Evolutionary conservation across 1,140 invertebrate genomes (phyloP).

Genomic region (Ladona fulva): DNA sequence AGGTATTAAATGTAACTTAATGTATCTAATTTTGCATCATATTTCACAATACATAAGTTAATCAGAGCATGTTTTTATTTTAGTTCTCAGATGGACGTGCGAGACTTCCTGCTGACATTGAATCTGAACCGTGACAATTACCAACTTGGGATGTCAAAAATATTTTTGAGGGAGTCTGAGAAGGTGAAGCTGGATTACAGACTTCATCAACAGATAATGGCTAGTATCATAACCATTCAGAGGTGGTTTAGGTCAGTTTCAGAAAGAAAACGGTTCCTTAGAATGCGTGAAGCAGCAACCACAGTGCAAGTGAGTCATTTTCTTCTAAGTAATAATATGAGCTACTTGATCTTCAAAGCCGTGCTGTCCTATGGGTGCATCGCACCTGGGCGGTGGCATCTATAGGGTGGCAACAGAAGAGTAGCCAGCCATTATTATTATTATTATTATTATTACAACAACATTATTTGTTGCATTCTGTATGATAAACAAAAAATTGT

Average conservation of each 20-base stretch:
- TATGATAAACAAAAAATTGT: too few relatives aligned
- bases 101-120: conserved; percentile 66
- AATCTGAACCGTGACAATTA: conserved; percentile 82
- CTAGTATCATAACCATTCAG: conserved; percentile 83
- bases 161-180: conserved; percentile 89
- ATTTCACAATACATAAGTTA: neutral
- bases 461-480: too few relatives aligned
- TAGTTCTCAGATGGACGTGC: conserved; percentile 67
- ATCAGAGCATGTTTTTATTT: conserved; percentile 21
- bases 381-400: too few relatives aligned
- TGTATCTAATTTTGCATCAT: neutral
- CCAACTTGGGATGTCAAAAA: conserved; percentile 82
- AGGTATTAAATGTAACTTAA: conserved; percentile 34
- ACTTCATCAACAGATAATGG: conserved; percentile 88
- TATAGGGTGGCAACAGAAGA: too few relatives aligned
- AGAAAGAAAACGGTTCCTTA: conserved; percentile 65
- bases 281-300: conserved; percentile 60
- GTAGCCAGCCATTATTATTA: too few relatives aligned
- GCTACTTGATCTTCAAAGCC: too few relatives aligned
- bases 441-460: too few relatives aligned
- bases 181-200: conserved; percentile 85
- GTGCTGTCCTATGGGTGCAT: too few relatives aligned
- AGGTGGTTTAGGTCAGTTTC: conserved; percentile 80
- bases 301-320: conserved; percentile 54
- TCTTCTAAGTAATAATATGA: conserved; percentile 4